Percentiles rank a stretch among this genome's conserved stretches.
These are phyloP conservation scores for Leptodactylus fuscus DNA, from an alignment of 2,113 vertebrate genomes.

Conservation along the genomic window DNA sequence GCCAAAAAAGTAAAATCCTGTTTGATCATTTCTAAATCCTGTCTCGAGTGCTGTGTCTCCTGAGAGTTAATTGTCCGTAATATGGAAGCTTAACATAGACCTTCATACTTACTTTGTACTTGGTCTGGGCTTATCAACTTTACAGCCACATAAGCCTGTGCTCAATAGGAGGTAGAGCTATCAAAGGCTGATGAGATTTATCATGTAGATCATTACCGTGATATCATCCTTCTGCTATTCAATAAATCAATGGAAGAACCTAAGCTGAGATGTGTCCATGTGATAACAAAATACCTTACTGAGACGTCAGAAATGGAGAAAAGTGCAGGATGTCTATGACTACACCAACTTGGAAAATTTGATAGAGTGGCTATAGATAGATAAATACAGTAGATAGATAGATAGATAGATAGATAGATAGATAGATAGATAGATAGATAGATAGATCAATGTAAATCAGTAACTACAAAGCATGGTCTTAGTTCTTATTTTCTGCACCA, in stretches of 20 bases:
- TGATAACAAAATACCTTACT: constrained; percentile 34
- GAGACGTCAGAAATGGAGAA: constrained; percentile 7
- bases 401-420: not conserved
- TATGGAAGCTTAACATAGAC: constrained; percentile 34
- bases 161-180: constrained; percentile 30
- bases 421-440: constrained; percentile 19
- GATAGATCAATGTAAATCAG: not conserved
- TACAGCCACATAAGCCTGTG: not conserved
- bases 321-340: not conserved
- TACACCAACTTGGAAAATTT: not conserved
- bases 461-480: too few relatives aligned
- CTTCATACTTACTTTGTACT: constrained; percentile 37
- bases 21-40: constrained; percentile 47
- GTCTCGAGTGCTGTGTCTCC: constrained; percentile 36
- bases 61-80: constrained; percentile 40
- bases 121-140: constrained; percentile 34
- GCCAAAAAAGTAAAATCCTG: not conserved
- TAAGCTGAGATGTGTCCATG: not conserved
- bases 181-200: constrained; percentile 33
- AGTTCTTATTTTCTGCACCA: too few relatives aligned
- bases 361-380: not conserved
- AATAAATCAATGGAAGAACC: constrained; percentile 21
- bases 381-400: not conserved
- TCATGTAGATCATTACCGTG: constrained; percentile 27
- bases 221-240: constrained; percentile 13